Evolutionary conservation across 2,888 invertebrate species (phyloP), one percentile per base, ranked within the genome.

Genomic region (Xanthorhoe designata): DNA sequence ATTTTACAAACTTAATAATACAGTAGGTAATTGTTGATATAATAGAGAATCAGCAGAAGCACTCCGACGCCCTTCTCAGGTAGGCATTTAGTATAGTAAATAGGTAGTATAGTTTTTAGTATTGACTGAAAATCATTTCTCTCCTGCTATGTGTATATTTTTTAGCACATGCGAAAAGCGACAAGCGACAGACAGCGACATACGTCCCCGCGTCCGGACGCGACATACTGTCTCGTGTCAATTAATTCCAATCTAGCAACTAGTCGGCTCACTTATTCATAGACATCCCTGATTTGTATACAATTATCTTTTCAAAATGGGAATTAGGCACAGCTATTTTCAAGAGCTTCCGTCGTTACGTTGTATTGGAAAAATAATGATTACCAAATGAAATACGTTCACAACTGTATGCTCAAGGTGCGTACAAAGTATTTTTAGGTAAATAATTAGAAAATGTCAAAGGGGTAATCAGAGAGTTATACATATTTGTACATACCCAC

Each of bases 181-280:
- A 64, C 64, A 64, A 38, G 7, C 17, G 55, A 60, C 54, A 59
- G 70, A 66, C 66, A 61, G 63, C 47, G 53, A 70, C 71, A 70
- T 59, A 58, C 57, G 60, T 35, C 54, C 42, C 53, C n/a, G n/a
- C n/a, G n/a, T n/a, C n/a, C n/a, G n/a, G 35, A 49, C 38, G 18
- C 19, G 51, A 51, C 51, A 51, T 24, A 50, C 19, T 24, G 56
- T 64, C 64, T 53, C 18, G 15, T 66, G 72, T 71, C 69, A 74
- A 72, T 70, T 69, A 72, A 52, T 66, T 59, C 55, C 61, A 38
- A 61, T 66, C 65, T 38, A 55, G 51, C 50, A 61, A 38, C 38
- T 65, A 52, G 62, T 71, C 51, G 51, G 52, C 68, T 71, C 32
- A 71, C 62, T 69, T 72, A 72, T 71, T 71, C 59, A 74, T 57